Evolutionary conservation across 2,888 invertebrate species (phyloP), one percentile per base, ranked within the genome.

Genomic region (Pheosia tremula): DNA sequence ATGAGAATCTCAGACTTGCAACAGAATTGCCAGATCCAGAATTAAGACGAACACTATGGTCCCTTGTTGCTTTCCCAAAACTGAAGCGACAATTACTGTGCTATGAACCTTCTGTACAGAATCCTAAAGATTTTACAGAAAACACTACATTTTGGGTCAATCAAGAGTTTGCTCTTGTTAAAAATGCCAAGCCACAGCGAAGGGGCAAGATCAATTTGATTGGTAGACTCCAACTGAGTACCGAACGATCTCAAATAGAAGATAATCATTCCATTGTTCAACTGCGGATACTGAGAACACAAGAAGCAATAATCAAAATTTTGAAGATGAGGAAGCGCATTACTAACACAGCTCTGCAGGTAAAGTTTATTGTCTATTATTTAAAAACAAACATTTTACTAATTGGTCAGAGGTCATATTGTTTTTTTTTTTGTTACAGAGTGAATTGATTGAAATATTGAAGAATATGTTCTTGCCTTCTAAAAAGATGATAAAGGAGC

Each of bases 381-480:
- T 7, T 41, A 24, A 24, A 24, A 24, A 24, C 1, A 24, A 24
- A 24, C 24, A 24, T 24, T 24, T 0, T 24, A 24, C 1, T 24
- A 24, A 24, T 24, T 1, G 24, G 24, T 24, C 24, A 24, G 24
- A 24, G 24, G 24, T 24, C 24, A 24, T 24, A 24, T 24, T 24
- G 24, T 24, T 24, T 24, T 24, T 24, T 24, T 69, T 63, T 66
- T 67, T 72, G 61, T 89, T 90, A 60, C 88, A 95, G 95, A 98
- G 98, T 62, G 99, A 99, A 94, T 95, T 99, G 64, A 97, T 99
- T 24, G 99, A 99, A 92, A 99, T 99, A 84, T 94, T 99, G 78
- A 99, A 99, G 93, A 99, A 99, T 86, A 99, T 99, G 99, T 99
- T 99, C 95, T 94, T 99, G 83, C 99, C 99, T 39, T 98, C 98